Percentiles rank a stretch among this genome's conserved stretches.
These are phyloP conservation scores for Hypena proboscidalis DNA, from an alignment of 2,888 invertebrate species.

Conservation along the genomic window DNA sequence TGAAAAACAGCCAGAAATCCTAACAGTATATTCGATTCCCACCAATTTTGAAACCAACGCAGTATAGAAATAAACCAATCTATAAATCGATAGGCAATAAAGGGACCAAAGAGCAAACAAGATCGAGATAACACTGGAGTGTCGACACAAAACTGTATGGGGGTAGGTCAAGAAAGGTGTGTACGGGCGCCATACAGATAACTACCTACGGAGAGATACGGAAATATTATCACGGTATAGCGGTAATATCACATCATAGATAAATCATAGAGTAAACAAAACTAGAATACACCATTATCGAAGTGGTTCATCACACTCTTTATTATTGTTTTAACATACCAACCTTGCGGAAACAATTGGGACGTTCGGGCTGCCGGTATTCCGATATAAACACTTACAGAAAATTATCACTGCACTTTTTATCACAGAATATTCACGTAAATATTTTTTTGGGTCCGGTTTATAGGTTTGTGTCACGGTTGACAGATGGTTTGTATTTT, in stretches of 20 bases:
- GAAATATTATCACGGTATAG: too few species aligned
- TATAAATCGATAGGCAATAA: conserved; percentile 10
- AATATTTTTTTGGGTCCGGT: conserved; percentile 40
- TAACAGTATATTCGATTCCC: too few species aligned
- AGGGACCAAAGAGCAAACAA: conserved; percentile 25
- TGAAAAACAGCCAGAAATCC: too few species aligned
- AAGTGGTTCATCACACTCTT: conserved; percentile 35
- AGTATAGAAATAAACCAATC: conserved; percentile 3
- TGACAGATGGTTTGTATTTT: conserved; percentile 51
- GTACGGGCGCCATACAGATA: background rate
- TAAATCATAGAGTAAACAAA: conserved; percentile 34
- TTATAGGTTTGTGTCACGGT: conserved; percentile 36
- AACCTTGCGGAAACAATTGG: conserved; percentile 71
- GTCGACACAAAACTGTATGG: conserved; percentile 28
- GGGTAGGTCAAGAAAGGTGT: conserved; percentile 41
- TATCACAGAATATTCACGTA: conserved; percentile 45
- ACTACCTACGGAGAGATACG: conserved; percentile 1
- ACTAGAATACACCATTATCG: conserved; percentile 37
- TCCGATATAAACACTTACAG: conserved; percentile 65
- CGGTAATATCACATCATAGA: too few species aligned
- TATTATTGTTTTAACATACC: conserved; percentile 69
- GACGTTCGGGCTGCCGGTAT: conserved; percentile 58
- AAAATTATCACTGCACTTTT: conserved; percentile 53
- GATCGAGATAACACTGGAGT: conserved; percentile 17
- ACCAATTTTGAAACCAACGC: too few species aligned